Evolutionary conservation across 2,888 invertebrate species (phyloP).

Genomic region (Charanyca ferruginea): DNA sequence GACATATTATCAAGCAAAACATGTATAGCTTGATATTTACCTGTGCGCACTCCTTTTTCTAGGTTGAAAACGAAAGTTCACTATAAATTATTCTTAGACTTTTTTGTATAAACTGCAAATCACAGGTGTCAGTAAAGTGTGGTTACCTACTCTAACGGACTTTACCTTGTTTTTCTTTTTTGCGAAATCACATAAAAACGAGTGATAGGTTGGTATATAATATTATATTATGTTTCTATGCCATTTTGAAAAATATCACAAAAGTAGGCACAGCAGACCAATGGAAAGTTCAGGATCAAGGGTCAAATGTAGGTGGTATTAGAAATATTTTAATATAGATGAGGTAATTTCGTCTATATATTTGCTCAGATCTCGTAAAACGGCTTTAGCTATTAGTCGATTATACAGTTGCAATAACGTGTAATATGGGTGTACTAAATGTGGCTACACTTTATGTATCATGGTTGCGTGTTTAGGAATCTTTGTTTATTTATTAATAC

Average conservation of each 20-base stretch:
- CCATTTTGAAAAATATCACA: conserved; percentile 19
- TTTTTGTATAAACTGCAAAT: conserved; percentile 38
- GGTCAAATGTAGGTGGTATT: not conserved
- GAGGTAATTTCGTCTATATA: conserved; percentile 25
- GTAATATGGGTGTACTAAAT: conserved; percentile 82
- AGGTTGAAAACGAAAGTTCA: conserved; percentile 46
- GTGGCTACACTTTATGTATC: conserved; percentile 70
- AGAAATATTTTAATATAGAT: conserved; percentile 10
- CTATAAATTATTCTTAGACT: conserved; percentile 42
- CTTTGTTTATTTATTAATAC: conserved; percentile 51
- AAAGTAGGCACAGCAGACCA: conserved; percentile 3
- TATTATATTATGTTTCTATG: not conserved
- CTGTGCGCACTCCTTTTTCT: conserved; percentile 25
- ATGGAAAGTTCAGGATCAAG: not conserved
- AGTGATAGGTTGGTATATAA: not conserved
- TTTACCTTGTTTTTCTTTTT: conserved; percentile 18
- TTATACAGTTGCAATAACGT: conserved; percentile 84
- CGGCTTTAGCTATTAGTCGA: conserved; percentile 79
- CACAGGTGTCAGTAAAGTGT: conserved; percentile 56
- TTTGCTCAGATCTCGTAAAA: conserved; percentile 16
- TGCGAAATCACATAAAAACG: conserved; percentile 1
- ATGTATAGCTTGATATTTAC: not conserved
- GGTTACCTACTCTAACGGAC: conserved; percentile 56
- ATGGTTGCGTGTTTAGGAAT: conserved; percentile 66
- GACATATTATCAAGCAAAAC: not conserved